Evolutionary conservation across 2,888 invertebrate genomes (phyloP).

Genomic region (Pterostichus madidus): DNA sequence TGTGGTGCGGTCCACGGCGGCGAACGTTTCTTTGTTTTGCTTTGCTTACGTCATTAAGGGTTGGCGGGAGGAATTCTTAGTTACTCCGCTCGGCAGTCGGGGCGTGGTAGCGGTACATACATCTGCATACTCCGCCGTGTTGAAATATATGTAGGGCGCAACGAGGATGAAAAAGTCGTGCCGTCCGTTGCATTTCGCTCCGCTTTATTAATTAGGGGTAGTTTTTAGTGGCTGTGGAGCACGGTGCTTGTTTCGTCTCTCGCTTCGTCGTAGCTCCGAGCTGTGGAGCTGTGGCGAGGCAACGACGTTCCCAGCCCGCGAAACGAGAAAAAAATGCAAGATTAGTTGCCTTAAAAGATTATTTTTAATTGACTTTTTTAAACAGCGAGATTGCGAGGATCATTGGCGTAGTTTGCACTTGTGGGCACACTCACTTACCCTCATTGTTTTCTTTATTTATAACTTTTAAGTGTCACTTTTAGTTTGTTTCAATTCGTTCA

Average conservation of each 20-base stretch:
- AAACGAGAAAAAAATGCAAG: constrained; percentile 59
- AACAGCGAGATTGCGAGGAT: constrained; percentile 56
- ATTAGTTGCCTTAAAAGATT: constrained; percentile 64
- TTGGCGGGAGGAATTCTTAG: constrained; percentile 72
- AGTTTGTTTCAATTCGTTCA: no score
- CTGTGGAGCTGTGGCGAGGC: neutral
- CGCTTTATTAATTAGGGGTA: constrained; percentile 62
- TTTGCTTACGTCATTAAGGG: constrained; percentile 80
- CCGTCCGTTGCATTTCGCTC: constrained; percentile 61
- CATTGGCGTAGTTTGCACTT: constrained; percentile 53
- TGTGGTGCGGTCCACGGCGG: constrained; percentile 48
- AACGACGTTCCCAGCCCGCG: neutral
- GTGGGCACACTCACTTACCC: neutral
- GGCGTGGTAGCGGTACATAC: constrained; percentile 70
- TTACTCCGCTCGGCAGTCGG: constrained; percentile 68
- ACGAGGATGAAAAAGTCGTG: constrained; percentile 46
- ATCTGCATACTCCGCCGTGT: constrained; percentile 69
- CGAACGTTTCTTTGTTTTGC: constrained; percentile 79
- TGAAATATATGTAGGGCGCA: constrained; percentile 43
- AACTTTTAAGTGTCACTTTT: neutral
- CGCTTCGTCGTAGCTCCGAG: neutral
- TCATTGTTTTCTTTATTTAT: neutral
- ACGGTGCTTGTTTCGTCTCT: constrained; percentile 1
- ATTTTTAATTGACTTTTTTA: constrained; percentile 66
- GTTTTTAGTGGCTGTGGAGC: constrained; percentile 44